Conservation (phyloP, 2,888 invertebrate species). For the Teleiodes luculella region DNA sequence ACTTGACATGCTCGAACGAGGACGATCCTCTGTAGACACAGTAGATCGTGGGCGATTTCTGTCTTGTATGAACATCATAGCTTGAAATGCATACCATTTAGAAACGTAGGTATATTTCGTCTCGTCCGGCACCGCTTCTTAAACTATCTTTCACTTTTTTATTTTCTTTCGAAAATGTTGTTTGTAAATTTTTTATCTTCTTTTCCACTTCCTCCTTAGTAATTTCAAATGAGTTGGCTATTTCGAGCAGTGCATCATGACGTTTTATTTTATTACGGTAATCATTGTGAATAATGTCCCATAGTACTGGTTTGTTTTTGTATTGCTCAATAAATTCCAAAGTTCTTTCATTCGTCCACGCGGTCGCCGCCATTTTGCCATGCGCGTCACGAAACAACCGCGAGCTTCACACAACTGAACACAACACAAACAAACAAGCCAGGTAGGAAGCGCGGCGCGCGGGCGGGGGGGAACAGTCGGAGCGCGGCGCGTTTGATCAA, state of each 20-base stretch:
- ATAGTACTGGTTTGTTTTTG: slow-evolving; percentile 31
- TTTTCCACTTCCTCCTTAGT: slow-evolving; percentile 27
- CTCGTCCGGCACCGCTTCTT: slow-evolving; percentile 22
- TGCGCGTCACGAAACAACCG: too few relatives aligned
- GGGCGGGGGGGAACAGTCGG: too few relatives aligned
- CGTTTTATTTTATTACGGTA: slow-evolving; percentile 29
- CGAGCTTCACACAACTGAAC: too few relatives aligned
- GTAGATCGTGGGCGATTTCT: slow-evolving; percentile 29
- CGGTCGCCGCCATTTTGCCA: too few relatives aligned
- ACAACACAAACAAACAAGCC: too few relatives aligned
- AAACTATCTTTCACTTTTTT: slow-evolving; percentile 17
- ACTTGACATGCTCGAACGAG: too few relatives aligned
- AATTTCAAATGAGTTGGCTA: slow-evolving; percentile 28
- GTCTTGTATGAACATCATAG: slow-evolving; percentile 28
- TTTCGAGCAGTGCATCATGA: slow-evolving; percentile 28
- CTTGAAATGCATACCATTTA: slow-evolving; percentile 26
- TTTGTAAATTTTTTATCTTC: slow-evolving; percentile 28
- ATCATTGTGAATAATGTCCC: slow-evolving; percentile 34
- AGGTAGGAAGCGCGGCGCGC: too few relatives aligned
- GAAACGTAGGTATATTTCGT: slow-evolving; percentile 26
- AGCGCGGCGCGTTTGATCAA: too few relatives aligned
- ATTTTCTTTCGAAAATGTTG: slow-evolving; percentile 28
- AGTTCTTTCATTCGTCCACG: too few relatives aligned
- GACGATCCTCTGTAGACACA: slow-evolving; percentile 28
- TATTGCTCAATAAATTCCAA: too few relatives aligned